Evolutionary conservation across 2,888 invertebrate species (phyloP).

Genomic region (Lucinisca nassula): DNA sequence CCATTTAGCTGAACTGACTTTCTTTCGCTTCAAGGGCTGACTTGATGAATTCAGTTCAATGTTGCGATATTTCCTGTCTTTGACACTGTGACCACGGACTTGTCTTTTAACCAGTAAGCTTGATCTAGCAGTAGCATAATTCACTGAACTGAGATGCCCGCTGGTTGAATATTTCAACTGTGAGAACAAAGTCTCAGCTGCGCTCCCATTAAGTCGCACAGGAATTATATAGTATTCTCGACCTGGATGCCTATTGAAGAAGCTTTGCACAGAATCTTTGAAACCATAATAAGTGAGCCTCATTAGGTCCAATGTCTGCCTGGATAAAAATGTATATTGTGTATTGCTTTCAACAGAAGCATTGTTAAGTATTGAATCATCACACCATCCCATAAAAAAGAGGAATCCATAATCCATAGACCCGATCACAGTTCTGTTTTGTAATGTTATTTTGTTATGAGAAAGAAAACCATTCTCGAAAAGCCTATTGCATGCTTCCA

Average conservation of each 20-base stretch:
- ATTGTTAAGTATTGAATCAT: neutral
- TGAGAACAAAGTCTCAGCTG: neutral
- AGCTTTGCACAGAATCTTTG: neutral
- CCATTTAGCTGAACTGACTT: too few species aligned
- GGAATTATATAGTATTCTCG: neutral
- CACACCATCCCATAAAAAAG: neutral
- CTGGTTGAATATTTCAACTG: neutral
- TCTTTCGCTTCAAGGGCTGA: neutral
- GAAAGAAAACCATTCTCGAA: neutral
- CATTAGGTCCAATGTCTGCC: neutral
- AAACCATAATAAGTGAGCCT: neutral
- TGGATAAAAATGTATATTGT: neutral
- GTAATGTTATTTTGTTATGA: neutral
- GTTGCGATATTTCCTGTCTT: neutral
- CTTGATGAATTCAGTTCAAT: neutral
- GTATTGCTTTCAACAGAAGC: neutral
- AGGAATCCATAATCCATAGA: neutral
- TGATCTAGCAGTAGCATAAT: neutral
- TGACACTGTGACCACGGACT: neutral
- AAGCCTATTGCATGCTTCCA: neutral
- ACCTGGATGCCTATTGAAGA: neutral
- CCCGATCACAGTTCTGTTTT: neutral
- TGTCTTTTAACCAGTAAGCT: neutral
- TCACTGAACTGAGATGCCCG: neutral
- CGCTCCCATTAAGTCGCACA: neutral